Evolutionary conservation across 2,797 vertebrate genomes (phyloP), one percentile per base, ranked within the genome.

Genomic region (Lerista edwardsae): DNA sequence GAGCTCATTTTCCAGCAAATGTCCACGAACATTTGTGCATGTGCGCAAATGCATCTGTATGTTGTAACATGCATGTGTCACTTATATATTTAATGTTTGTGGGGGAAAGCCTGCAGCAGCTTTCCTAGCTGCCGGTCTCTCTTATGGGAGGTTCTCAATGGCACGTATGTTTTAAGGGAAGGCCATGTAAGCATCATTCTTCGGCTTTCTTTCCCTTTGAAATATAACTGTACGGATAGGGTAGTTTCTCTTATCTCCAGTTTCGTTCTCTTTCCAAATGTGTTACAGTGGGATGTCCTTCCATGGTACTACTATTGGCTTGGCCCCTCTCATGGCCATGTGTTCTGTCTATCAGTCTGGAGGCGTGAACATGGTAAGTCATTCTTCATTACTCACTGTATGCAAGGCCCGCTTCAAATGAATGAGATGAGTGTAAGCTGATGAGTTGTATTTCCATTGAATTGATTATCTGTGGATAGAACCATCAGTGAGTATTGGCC

Each of bases 331-430:
- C 83, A 98, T 97, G 96, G 96, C 97, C 93, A 99, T 99, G 99
- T 99, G 99, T 94, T 99, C 98, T 0, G 96, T 97, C 83, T 98
- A 98, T 94, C 98, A 99, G 92, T 99, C 99, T 34, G 99, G 98
- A 76, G 99, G 99, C 36, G 97, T 99, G 34, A 99, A 98, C 93
- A 96, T 97, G 97, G 99, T 99, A 93, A 97, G 97, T 94, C 51
- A 68, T 39, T 9, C 29, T 65, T 5, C 4, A 4, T 55, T 55
- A 55, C 4, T 27, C 73, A 11, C 15, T 39, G 34, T 41, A 10
- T 44, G 51, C 19, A 41, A 67, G 21, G 79, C 2, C 8, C 14
- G 9, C 31, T 55, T 31, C 2, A 57, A 39, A 65, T 57, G 27
- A 72, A 51, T 47, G 34, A 41, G 5, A 39, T 29, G 9, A 25